Conservation (phyloP, 37 sponge, comb jelly and placozoan genomes). For the Haliclona indistincta region DNA sequence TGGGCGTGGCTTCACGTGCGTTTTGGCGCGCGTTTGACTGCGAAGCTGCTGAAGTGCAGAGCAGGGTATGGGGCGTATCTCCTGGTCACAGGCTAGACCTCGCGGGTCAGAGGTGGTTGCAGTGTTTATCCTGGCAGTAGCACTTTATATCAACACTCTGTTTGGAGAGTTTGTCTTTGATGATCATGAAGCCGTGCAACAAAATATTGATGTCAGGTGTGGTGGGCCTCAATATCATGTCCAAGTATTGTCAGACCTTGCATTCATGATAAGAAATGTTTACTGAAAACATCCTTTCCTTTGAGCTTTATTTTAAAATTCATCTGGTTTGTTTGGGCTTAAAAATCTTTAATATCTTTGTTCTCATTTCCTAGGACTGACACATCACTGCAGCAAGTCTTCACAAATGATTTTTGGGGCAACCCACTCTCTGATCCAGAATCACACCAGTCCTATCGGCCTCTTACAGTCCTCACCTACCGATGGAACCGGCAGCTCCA, state of each 20-base stretch:
- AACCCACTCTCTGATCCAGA: conserved; percentile 61
- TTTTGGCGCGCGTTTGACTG: too few species aligned
- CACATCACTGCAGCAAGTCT: conserved; percentile 50
- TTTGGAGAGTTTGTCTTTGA: conserved; percentile 79
- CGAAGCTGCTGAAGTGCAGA: too few species aligned
- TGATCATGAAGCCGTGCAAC: conserved; percentile 76
- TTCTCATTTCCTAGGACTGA: conserved; percentile 18
- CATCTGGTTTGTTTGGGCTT: background rate
- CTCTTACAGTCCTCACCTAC: conserved; percentile 77
- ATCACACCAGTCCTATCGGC: conserved; percentile 91
- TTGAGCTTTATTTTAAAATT: background rate
- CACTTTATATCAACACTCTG: conserved; percentile 66
- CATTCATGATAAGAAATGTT: too few species aligned
- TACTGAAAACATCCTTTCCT: too few species aligned
- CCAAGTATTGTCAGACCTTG: too few species aligned
- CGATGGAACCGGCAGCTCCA: conserved; percentile 59
- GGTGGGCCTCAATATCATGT: too few species aligned
- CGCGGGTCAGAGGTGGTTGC: background rate
- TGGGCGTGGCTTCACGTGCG: too few species aligned
- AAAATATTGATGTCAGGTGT: conserved; percentile 77
- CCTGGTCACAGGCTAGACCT: too few species aligned
- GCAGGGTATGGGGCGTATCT: too few species aligned
- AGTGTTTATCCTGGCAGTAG: conserved; percentile 14
- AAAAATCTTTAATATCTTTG: background rate
- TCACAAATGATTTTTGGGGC: conserved; percentile 91